These are phyloP conservation scores for Bombylius discolor DNA, from an alignment of 2,888 invertebrate species.

Conservation along the genomic window DNA sequence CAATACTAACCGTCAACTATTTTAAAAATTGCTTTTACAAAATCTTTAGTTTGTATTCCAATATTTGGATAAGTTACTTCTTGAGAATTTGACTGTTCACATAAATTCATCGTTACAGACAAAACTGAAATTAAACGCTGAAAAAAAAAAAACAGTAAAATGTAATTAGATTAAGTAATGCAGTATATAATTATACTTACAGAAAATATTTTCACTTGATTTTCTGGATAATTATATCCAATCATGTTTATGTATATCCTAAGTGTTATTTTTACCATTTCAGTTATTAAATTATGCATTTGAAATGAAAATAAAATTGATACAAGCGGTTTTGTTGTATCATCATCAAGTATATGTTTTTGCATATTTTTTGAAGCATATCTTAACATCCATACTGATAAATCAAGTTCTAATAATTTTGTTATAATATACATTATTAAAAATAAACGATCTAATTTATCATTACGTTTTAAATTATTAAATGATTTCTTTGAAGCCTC, in stretches of 20 bases:
- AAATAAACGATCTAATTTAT: conserved; percentile 41
- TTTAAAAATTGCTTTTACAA: conserved; percentile 25
- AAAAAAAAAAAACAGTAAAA: not conserved
- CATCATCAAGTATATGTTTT: conserved; percentile 23
- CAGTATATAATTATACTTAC: conserved; percentile 15
- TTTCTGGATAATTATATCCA: conserved; percentile 18
- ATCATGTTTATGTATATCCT: conserved; percentile 23
- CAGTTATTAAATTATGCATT: conserved; percentile 19
- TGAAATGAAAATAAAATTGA: conserved; percentile 24
- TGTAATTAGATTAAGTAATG: not conserved
- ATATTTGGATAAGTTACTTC: conserved; percentile 25
- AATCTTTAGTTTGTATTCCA: conserved; percentile 21
- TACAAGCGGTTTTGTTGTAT: conserved; percentile 24
- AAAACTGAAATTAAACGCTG: conserved; percentile 28
- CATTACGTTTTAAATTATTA: conserved; percentile 20
- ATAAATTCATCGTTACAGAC: conserved; percentile 27
- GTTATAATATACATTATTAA: conserved; percentile 39
- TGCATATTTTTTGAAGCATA: conserved; percentile 24
- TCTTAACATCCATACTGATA: conserved; percentile 44
- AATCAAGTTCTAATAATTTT: conserved; percentile 43
- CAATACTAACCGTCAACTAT: conserved; percentile 21
- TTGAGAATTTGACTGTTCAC: conserved; percentile 22
- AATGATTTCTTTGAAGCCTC: conserved; percentile 19
- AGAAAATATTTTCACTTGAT: conserved; percentile 23
- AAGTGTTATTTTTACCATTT: conserved; percentile 22